Conservation (phyloP, 2,113 vertebrate genomes). For the Thermophis baileyi region DNA sequence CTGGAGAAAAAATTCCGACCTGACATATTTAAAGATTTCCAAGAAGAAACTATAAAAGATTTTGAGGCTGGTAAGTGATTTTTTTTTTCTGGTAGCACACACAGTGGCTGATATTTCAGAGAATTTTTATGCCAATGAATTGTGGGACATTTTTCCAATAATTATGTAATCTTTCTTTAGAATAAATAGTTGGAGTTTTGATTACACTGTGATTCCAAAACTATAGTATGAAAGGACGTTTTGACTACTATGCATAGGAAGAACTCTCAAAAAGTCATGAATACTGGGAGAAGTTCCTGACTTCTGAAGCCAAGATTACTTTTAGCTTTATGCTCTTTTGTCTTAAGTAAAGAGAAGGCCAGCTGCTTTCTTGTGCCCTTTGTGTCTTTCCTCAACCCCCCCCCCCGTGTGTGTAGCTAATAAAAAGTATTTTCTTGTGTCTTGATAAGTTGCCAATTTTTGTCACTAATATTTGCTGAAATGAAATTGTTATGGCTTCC, state of each 20-base stretch:
- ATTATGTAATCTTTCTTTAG: not conserved
- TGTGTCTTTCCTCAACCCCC: not conserved
- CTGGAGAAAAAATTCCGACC: conserved; percentile 95
- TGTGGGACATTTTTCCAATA: accelerated
- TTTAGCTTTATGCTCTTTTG: not conserved
- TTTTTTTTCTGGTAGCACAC: not conserved
- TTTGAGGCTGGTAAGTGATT: conserved; percentile 86
- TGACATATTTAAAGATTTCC: conserved; percentile 97
- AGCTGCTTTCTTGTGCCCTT: not conserved
- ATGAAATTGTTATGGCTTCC: no score
- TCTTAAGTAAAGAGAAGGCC: not conserved
- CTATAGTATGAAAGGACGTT: not conserved
- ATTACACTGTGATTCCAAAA: not conserved
- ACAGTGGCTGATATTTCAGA: not conserved
- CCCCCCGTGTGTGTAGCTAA: not conserved
- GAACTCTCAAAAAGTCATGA: not conserved
- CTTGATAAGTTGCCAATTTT: not conserved
- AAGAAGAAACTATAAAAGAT: conserved; percentile 95
- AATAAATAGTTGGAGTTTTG: not conserved
- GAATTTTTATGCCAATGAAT: not conserved
- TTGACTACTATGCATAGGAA: not conserved
- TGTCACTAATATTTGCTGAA: not conserved
- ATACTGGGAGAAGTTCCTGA: not conserved
- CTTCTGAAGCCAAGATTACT: not conserved
- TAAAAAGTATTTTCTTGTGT: not conserved